Conservation (phyloP, 2,797 vertebrate species). For the Sebastes itinus region DNA sequence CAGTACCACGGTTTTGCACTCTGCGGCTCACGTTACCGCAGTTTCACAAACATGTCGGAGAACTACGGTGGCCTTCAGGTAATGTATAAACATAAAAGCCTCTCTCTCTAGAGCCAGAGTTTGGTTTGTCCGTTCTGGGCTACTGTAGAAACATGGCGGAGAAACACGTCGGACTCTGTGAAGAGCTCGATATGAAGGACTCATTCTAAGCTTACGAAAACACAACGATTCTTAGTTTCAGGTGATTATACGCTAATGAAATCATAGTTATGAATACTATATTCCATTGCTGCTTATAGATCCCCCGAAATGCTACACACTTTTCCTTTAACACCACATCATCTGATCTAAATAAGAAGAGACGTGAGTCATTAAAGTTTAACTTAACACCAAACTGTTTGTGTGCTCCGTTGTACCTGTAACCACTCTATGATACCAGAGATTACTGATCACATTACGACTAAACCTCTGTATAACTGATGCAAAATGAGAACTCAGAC, state of each 20-base stretch:
- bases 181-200: not conserved
- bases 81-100: not conserved
- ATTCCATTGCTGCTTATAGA: too few species aligned
- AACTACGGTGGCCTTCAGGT: not conserved
- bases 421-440: not conserved
- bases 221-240: not conserved
- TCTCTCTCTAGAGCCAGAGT: too few species aligned
- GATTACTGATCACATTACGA: not conserved
- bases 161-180: not conserved
- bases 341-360: too few species aligned
- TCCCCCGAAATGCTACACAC: too few species aligned
- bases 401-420: too few species aligned
- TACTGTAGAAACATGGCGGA: not conserved
- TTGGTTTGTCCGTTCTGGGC: not conserved
- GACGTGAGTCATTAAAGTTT: too few species aligned
- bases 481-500: too few species aligned
- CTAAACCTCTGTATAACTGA: not conserved
- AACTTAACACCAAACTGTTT: too few species aligned
- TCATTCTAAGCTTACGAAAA: not conserved
- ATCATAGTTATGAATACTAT: too few species aligned
- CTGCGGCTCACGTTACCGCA: not conserved
- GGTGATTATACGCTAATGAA: too few species aligned
- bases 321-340: not conserved
- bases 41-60: not conserved
- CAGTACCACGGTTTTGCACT: too few species aligned